Percentiles rank a stretch among this genome's conserved stretches.
These are phyloP conservation scores for Montipora sp. DNA, from an alignment of 64 coral and sea anemone species.

Conservation along the genomic window DNA sequence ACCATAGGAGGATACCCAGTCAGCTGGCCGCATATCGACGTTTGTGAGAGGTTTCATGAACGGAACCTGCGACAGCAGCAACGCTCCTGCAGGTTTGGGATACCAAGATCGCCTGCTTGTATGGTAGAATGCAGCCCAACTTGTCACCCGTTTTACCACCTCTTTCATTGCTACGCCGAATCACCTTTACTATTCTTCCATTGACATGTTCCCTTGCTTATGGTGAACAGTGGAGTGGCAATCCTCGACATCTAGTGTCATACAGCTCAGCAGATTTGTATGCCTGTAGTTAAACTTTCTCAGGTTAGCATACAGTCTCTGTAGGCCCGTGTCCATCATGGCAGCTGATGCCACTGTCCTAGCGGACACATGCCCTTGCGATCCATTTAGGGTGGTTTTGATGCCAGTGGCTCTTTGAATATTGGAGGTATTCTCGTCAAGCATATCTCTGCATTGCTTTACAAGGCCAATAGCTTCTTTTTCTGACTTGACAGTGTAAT, in stretches of 20 bases:
- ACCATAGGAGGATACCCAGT: conserved; percentile 51
- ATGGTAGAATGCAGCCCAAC: conserved; percentile 58
- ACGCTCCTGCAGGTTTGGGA: not conserved
- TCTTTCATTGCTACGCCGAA: conserved; percentile 56
- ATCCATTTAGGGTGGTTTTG: too few species aligned
- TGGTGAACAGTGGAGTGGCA: conserved; percentile 40
- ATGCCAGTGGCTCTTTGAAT: too few species aligned
- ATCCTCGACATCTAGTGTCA: conserved; percentile 5
- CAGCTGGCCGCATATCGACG: not conserved
- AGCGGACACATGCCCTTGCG: too few species aligned
- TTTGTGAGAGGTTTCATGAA: conserved; percentile 5
- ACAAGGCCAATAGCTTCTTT: too few species aligned
- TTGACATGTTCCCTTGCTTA: conserved; percentile 47
- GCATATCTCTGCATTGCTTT: too few species aligned
- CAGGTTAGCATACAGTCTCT: too few species aligned
- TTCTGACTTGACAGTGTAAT: too few species aligned
- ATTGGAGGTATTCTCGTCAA: too few species aligned
- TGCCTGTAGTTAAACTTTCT: too few species aligned
- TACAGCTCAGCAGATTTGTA: conserved; percentile 11
- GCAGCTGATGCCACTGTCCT: too few species aligned
- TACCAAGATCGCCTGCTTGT: not conserved
- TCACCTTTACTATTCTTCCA: conserved; percentile 32
- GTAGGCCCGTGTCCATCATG: too few species aligned
- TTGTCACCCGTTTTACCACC: conserved; percentile 22
- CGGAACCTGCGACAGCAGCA: conserved; percentile 12